Base-by-base conservation (phyloP, 2,888 invertebrate genomes). In the Mystacides longicornis region DNA sequence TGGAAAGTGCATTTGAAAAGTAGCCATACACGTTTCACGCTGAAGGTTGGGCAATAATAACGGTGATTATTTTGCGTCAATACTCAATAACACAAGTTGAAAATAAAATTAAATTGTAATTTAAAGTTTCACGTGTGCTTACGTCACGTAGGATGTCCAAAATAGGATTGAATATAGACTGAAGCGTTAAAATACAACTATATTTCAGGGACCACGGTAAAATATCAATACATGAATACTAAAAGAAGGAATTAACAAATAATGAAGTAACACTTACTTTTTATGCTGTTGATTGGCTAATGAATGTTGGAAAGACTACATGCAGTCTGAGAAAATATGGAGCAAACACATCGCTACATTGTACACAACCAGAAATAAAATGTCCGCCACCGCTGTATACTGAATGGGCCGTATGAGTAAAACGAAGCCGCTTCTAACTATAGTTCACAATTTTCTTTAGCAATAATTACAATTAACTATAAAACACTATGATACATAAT, bases 321-420 rank as follows among this genome's bases (percentile, higher is more conserved):
- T 16, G 16, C 37, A 37, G 37, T 37, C 37, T 16, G 37, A 37
- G 4, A 16, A 16, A 37, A 37, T 37, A 37, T 37, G 37, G 37
- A 37, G 37, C 37, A 37, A 37, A 37, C 37, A 37, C 54, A 75
- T 74, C 71, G 75, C 77, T 77, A 77, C 77, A 77, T 77, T 76
- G 76, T 77, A 74, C 73, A 75, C 52, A 59, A 59, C 56, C 54
- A 75, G 77, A 77, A 77, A 60, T 77, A 77, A 77, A 77, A 77
- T 77, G 77, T 77, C 77, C 76, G 77, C 77, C 77, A 37, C 37
- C 37, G 37, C 37, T 37, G n/a, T 37, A 16, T 37, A 37, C 16
- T 14, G 4, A 7, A 3, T 37, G 14, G n/a, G 37, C n/a, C 5
- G 5, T 27, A n/a, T 7, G 27, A 27, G 37, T 14, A 16, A 37